These are phyloP conservation scores for Drosophila watanabei DNA, from an alignment of 1,140 invertebrate species.

Conservation along the genomic window DNA sequence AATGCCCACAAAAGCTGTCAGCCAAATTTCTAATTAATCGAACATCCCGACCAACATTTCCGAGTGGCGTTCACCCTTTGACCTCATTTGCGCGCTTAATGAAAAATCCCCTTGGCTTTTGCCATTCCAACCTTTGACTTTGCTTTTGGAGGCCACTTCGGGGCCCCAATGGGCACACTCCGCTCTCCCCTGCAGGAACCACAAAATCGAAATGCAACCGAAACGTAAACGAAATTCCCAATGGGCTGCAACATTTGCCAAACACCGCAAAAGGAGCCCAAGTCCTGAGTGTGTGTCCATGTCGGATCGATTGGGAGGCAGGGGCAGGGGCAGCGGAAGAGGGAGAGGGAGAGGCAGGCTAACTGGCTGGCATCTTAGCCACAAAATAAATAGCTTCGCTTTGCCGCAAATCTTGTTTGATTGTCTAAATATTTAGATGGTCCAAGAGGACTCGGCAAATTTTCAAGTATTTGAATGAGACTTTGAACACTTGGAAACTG, in stretches of 20 bases:
- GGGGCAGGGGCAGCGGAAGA: not conserved
- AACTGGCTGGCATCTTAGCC: constrained; percentile 44
- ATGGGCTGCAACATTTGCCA: constrained; percentile 46
- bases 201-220: constrained; percentile 52
- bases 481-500: not conserved
- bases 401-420: constrained; percentile 71
- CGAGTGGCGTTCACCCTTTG: constrained; percentile 36
- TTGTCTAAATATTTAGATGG: constrained; percentile 69
- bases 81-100: constrained; percentile 57
- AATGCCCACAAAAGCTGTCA: constrained; percentile 12
- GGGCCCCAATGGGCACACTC: not conserved
- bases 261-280: constrained; percentile 52
- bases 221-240: constrained; percentile 57
- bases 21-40: constrained; percentile 74
- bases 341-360: not conserved
- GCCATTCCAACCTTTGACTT: constrained; percentile 51
- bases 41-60: constrained; percentile 34
- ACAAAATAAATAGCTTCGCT: constrained; percentile 66
- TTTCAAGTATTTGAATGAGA: constrained; percentile 28
- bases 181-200: not conserved
- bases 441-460: constrained; percentile 9
- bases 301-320: constrained; percentile 43
- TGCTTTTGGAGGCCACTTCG: constrained; percentile 36
- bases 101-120: constrained; percentile 46
- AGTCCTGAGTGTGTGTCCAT: constrained; percentile 21